Conservation (phyloP, 2,888 invertebrate genomes). For the Trissoscelio sp. region DNA sequence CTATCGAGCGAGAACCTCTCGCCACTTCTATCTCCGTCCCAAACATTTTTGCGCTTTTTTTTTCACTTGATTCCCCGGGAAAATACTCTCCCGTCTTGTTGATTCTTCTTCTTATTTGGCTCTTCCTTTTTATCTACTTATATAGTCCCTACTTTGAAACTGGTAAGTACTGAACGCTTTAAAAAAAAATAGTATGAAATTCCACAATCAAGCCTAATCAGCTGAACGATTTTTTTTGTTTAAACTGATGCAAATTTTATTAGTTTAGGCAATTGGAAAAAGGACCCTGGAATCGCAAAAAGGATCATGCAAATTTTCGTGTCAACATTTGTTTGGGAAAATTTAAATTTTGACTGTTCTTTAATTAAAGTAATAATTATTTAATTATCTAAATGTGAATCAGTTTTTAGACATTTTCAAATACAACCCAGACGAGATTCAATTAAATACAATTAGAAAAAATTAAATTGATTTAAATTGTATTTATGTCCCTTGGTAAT, state of each 20-base stretch:
- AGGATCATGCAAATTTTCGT: background rate
- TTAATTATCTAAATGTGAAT: no score
- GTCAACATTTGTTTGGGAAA: background rate
- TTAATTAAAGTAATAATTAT: no score
- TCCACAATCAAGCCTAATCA: constrained; percentile 47
- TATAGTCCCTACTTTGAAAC: constrained; percentile 44
- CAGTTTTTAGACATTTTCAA: no score
- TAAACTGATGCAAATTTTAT: constrained; percentile 20
- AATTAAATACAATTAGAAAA: no score
- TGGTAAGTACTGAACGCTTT: constrained; percentile 21
- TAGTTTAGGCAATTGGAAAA: background rate
- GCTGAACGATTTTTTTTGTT: constrained; percentile 30
- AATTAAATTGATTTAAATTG: no score
- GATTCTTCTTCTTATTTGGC: constrained; percentile 61
- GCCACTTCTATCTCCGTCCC: constrained; percentile 51
- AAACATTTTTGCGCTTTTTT: constrained; percentile 62
- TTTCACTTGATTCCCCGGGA: constrained; percentile 47
- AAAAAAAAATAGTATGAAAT: constrained; percentile 40
- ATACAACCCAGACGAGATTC: no score
- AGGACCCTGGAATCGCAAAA: background rate
- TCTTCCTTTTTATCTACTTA: constrained; percentile 48
- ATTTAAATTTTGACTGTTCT: background rate
- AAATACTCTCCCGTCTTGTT: constrained; percentile 63
- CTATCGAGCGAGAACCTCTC: constrained; percentile 63
- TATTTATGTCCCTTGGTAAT: no score